Evolutionary conservation across 1,140 invertebrate species (phyloP), one percentile per base, ranked within the genome.

Genomic region (Drosophila seguyi): DNA sequence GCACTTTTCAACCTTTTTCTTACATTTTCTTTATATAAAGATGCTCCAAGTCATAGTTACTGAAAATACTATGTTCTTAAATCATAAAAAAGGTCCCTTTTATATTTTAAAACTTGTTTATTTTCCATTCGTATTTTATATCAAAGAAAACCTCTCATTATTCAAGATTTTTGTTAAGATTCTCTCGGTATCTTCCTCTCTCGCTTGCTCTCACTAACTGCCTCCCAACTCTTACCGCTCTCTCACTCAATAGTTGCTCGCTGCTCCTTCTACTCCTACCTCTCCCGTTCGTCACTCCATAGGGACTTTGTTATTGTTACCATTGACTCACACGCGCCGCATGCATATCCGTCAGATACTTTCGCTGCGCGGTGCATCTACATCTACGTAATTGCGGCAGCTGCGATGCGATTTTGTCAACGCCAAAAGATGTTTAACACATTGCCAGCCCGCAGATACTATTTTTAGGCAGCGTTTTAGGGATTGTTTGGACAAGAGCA

Each of bases 381-480:
- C 38, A 66, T 69, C 66, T 78, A n/a, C 78, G 77, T 90, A 88
- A 90, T 90, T 81, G 81, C 63, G 62, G 85, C 84, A 88, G 84
- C 85, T 90, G 85, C 41, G 42, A 60, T 75, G 83, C 85, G 68
- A 90, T 87, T 88, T 87, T 90, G 84, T 88, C 84, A 87, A 88
- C 80, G 83, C 73, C 62, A 88, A 87, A 88, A 88, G 80, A 88
- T 90, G 80, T 79, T 90, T 88, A 90, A 88, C 86, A 88, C 85
- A 88, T 90, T 90, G 85, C 77, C 60, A 53, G 48, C 66, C 38
- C 22, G 39, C 41, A 68, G 61, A 58, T 79, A 62, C 58, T 82
- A 82, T 81, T 77, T 77, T 63, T 79, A 50, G 47, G 5, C 47
- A 50, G 25, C 8, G 16, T 50, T 50, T 50, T 29, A 27, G 63